Conservation (phyloP, 2,797 vertebrate species). For the Eospalax fontanierii region DNA sequence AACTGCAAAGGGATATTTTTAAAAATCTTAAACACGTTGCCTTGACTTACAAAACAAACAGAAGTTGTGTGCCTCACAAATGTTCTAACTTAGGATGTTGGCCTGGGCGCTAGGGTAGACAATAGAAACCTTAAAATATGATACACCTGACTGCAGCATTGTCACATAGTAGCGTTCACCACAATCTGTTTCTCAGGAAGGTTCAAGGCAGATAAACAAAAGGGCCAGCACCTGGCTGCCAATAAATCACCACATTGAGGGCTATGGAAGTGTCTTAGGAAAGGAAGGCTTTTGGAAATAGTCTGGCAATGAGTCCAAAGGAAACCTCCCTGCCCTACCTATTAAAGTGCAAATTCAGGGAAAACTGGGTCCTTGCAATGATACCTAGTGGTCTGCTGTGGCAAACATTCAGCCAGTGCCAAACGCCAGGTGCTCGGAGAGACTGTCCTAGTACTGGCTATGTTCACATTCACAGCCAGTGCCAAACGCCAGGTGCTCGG, state of each 20-base stretch:
- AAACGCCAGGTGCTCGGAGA: constrained; percentile 68
- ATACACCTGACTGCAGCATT: background rate
- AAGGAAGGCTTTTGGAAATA: constrained; percentile 55
- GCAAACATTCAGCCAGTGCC: constrained; percentile 48
- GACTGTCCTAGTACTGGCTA: constrained; percentile 74
- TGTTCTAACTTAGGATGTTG: background rate
- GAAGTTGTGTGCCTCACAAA: background rate
- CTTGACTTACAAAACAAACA: constrained; percentile 7
- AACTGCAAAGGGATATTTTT: background rate
- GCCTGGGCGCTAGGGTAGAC: background rate
- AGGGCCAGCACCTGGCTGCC: constrained; percentile 17
- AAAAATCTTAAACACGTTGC: background rate
- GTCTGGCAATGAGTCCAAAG: constrained; percentile 16
- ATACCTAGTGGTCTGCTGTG: background rate
- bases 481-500: constrained; percentile 62
- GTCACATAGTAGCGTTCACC: background rate
- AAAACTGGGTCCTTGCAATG: background rate
- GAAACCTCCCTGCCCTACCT: constrained; percentile 16
- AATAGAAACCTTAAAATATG: background rate
- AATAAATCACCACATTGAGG: background rate
- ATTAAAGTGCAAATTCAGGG: constrained; percentile 82
- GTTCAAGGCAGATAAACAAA: background rate
- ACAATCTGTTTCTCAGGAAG: background rate
- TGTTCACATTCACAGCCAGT: constrained; percentile 77
- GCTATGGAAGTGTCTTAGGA: background rate